Evolutionary conservation across 2,888 invertebrate species (phyloP).

Genomic region (Leptopilina syphax): DNA sequence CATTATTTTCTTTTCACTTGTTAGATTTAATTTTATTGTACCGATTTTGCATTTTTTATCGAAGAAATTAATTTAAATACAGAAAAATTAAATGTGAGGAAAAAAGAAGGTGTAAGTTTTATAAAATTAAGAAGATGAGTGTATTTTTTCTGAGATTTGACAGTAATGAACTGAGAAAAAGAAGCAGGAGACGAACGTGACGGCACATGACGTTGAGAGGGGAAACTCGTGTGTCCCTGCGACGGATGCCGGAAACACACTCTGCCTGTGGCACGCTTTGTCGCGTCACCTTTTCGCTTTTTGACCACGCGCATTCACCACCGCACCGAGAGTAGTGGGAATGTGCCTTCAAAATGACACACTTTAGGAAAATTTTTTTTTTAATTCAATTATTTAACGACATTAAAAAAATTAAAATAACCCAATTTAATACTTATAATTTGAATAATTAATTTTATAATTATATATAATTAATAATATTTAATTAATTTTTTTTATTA

Average conservation of each 20-base stretch:
- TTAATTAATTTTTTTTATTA: no score
- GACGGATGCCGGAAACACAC: conserved; percentile 51
- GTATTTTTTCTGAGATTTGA: background rate
- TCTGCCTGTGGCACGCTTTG: conserved; percentile 43
- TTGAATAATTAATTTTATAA: no score
- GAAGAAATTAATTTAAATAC: no score
- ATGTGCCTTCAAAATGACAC: conserved; percentile 34
- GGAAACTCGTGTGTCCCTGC: conserved; percentile 48
- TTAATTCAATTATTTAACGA: no score
- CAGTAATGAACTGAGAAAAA: background rate
- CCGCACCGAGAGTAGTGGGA: conserved; percentile 46
- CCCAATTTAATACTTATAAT: no score
- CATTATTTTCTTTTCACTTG: background rate
- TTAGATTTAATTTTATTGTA: background rate
- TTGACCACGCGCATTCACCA: conserved; percentile 54
- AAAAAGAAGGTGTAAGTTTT: background rate
- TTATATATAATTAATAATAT: no score
- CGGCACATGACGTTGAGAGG: conserved; percentile 33
- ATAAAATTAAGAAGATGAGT: background rate
- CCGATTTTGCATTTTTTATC: background rate
- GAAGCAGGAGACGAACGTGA: conserved; percentile 26
- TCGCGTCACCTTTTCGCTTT: conserved; percentile 51
- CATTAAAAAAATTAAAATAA: no score
- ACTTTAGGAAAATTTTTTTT: conserved; percentile 29
- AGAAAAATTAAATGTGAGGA: no score